phyloP scores from a whole-genome alignment of 1,140 invertebrate species.

The Paramacrobiotus metropolitanus region DNA sequence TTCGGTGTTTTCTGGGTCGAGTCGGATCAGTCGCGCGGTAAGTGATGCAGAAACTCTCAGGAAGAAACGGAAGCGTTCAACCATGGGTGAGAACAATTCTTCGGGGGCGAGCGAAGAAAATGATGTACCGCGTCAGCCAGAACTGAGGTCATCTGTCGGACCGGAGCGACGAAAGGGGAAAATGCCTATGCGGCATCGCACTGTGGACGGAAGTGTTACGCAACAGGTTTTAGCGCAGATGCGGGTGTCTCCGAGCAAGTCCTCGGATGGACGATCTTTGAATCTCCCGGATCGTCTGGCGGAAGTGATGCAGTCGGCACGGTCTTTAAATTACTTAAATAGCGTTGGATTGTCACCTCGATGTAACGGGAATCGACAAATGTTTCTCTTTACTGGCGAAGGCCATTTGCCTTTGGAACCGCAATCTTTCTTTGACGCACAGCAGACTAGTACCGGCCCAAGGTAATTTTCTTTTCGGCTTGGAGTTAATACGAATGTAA shows the following conservation, averaged over 20 bases:
- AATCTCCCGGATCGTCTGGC: not conserved
- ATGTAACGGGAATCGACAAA: too few species aligned
- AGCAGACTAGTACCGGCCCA: too few species aligned
- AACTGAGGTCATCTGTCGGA: not conserved
- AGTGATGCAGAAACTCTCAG: not conserved
- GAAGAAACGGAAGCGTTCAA: not conserved
- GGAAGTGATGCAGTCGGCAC: not conserved
- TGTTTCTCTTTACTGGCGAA: too few species aligned
- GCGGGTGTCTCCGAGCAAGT: too few species aligned
- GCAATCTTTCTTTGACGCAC: too few species aligned
- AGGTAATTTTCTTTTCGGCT: too few species aligned
- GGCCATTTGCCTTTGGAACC: too few species aligned
- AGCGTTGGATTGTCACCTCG: too few species aligned
- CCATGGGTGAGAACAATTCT: not conserved
- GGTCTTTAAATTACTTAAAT: not conserved
- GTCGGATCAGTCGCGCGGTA: not conserved
- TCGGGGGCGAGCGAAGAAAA: not conserved
- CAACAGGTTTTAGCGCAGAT: not conserved
- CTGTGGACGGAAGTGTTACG: not conserved
- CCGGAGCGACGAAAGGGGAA: not conserved
- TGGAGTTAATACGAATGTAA: too few species aligned
- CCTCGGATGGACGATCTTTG: not conserved
- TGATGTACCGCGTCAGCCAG: too few species aligned
- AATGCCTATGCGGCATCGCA: not conserved
- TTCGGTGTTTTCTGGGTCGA: conserved; percentile 1